A percentile compares a stretch with the other conserved stretches of the same genome.
These are phyloP conservation scores for Myrmophylax atrothorax DNA, from an alignment of 2,113 vertebrate genomes.

Conservation along the genomic window DNA sequence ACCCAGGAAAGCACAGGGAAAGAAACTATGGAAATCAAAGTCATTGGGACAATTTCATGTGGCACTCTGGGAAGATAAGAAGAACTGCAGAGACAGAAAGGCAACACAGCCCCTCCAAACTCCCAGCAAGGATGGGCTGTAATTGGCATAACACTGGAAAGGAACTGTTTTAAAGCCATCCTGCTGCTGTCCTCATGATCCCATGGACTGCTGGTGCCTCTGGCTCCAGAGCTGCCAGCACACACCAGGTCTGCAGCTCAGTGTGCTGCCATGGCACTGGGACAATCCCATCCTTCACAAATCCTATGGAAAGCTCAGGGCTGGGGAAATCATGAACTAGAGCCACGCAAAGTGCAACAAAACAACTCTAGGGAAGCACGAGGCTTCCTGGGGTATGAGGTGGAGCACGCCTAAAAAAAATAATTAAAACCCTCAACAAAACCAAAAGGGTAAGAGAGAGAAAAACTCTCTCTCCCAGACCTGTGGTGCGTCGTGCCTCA, in stretches of 20 bases:
- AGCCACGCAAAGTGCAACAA: not conserved
- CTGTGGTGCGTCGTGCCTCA: not conserved
- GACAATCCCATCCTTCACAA: not conserved
- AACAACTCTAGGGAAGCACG: not conserved
- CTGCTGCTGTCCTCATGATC: not conserved
- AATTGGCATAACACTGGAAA: not conserved
- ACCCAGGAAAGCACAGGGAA: not conserved
- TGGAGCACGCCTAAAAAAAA: not conserved
- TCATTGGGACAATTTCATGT: not conserved
- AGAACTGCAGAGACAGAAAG: not conserved
- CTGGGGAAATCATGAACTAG: not conserved
- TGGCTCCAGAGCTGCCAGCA: not conserved
- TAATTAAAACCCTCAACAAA: not conserved
- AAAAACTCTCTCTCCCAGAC: not conserved
- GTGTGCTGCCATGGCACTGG: fast-evolving
- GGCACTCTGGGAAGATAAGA: not conserved
- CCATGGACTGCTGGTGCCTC: not conserved
- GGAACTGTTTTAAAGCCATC: not conserved
- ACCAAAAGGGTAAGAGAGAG: not conserved
- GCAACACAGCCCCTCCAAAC: not conserved
- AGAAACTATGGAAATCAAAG: not conserved
- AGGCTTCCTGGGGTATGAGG: not conserved
- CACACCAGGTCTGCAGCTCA: fast-evolving
- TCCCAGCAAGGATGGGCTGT: not conserved
- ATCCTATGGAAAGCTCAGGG: not conserved